phyloP scores from a whole-genome alignment of 2,113 vertebrate genomes.

The Phrynosoma platyrhinos region DNA sequence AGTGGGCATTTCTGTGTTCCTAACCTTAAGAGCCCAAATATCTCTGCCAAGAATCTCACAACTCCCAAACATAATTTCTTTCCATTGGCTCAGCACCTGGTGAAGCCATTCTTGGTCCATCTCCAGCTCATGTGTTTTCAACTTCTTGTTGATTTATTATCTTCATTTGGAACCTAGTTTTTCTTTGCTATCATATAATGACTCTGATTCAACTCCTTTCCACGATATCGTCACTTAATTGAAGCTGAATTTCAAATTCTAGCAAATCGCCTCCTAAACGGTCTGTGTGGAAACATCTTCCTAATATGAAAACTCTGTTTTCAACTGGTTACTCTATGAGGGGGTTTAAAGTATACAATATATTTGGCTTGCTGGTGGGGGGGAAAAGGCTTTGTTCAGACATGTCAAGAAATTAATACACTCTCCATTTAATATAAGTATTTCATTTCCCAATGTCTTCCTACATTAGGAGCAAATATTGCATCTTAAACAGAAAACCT shows the following conservation, averaged over 20 bases:
- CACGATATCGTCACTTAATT: conserved; percentile 26
- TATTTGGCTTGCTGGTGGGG: background rate
- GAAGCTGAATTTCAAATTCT: conserved; percentile 14
- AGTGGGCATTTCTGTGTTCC: conserved; percentile 23
- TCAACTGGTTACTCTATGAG: background rate
- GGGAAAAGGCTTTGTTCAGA: background rate
- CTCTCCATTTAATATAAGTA: conserved; percentile 15
- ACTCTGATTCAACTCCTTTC: conserved; percentile 19
- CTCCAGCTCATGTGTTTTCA: conserved; percentile 27
- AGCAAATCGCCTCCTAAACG: background rate
- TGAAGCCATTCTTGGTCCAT: conserved; percentile 24
- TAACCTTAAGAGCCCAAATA: background rate
- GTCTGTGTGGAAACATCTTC: background rate
- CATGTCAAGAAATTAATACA: conserved; percentile 25
- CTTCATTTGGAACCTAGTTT: conserved; percentile 19
- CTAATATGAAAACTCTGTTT: background rate
- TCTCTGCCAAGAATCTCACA: conserved; percentile 1
- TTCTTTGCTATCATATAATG: conserved; percentile 13
- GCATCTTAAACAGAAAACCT: conserved; percentile 8
- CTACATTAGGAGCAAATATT: background rate
- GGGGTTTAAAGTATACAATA: conserved; percentile 5
- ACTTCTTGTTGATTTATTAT: conserved; percentile 33
- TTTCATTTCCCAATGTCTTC: conserved; percentile 18
- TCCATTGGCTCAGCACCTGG: conserved; percentile 33
- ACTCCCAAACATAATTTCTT: conserved; percentile 10